Evolutionary conservation across 2,113 vertebrate species (phyloP), one percentile per base, ranked within the genome.

Genomic region (Cebus imitator): DNA sequence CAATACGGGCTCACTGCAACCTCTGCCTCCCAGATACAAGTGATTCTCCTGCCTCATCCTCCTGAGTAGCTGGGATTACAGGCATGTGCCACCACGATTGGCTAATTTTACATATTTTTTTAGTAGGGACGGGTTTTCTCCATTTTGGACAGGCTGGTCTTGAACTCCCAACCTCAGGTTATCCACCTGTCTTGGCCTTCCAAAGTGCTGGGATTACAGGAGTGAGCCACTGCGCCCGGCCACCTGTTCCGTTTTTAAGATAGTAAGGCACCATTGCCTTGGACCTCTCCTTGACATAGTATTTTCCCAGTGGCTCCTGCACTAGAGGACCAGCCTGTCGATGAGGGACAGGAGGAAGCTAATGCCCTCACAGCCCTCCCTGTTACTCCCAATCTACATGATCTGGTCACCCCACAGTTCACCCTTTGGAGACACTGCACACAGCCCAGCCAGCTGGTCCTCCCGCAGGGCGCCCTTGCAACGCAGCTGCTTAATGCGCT

Each of bases 251-350:
- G 92, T 99, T 99, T 82, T 99, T 99, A 90, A 99, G 99, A 93
- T 99, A 99, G 95, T 99, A 99, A 93, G 99, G 99, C 0, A 99
- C 98, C 99, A 99, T 99, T 76, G 99, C 99, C 99, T 99, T 99
- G 76, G 99, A 99, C 86, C 99, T 98, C 91, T 99, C 99, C 91
- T 99, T 98, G 97, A 99, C 99, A 50, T 98, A 98, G 97, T 98
- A 99, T 95, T 99, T 98, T 55, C 98, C 99, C 57, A 99, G 98
- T 98, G 96, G 52, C 98, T 97, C 3, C 98, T 98, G 97, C 99
- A 99, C 91, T 99, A 96, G 95, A 99, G 98, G 61, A 99, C 97
- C 45, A 99, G 98, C 12, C 98, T 98, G 91, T 99, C 99, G 72
- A 99, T 98, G 43, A 99, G 98, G 52, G 98, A 99, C 89, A 99